Evolutionary conservation across 92 coral and sea anemone species (phyloP), one percentile per base, ranked within the genome.

Genomic region (Palythoa caribaeorum): DNA sequence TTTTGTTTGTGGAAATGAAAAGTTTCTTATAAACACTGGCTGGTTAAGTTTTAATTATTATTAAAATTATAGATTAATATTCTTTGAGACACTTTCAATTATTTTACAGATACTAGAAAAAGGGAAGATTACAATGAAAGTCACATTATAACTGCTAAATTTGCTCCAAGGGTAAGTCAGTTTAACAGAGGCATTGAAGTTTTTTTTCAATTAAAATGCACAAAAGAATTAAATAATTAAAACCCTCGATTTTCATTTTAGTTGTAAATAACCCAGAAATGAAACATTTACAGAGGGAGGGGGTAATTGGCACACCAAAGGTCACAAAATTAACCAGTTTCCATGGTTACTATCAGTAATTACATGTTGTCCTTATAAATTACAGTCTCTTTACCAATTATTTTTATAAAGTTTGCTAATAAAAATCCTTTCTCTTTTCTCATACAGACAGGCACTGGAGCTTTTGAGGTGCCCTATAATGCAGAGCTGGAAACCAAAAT

Each of bases 401-500:
- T 0, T 6, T 11, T 0, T 51, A 55, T 6, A 55, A 7, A 55
- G 12, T 13, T 0, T 55, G 62, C 62, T 55, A 8, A 55, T 15
- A 11, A 55, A 55, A 15, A 11, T 55, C 17, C 17, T 55, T 55
- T 9, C 6, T 63, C 35, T 63, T 28, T 2, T 2, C 70, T 14
- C 54, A 70, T 66, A 60, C 85, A 97, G 99, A 97, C 94, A 83
- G 99, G 95, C 73, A 89, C 94, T 77, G 99, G 99, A 73, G 98
- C 99, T 1, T 97, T 97, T 74, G 85, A 92, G 60, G 98, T 97
- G 16, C 98, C 99, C 5, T 80, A 90, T 48, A 95, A 97, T 62
- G 98, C 98, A 1, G 99, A 97, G 74, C 92, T 97, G 16, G 97
- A 97, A 69, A 97, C 99, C 51, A 97, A 94, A 84, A 88, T 90